phyloP scores from a whole-genome alignment of 2,113 vertebrate species.

The Elephas maximus region DNA sequence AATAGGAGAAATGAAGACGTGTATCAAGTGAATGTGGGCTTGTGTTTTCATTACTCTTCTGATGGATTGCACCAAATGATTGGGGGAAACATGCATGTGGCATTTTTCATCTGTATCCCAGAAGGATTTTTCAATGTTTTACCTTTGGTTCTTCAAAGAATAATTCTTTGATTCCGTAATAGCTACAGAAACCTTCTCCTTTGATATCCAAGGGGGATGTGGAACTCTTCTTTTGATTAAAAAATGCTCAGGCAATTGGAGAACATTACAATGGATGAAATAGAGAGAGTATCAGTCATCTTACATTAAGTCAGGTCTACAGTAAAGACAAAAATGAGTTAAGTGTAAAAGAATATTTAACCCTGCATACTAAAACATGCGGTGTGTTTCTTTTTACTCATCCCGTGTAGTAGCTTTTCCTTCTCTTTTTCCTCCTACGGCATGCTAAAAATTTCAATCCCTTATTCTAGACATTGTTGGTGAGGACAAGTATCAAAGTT shows the following conservation, averaged over 20 bases:
- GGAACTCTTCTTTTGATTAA: constrained; percentile 89
- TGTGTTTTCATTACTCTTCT: constrained; percentile 85
- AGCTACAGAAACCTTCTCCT: constrained; percentile 86
- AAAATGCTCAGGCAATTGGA: constrained; percentile 84
- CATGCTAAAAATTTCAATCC: not conserved
- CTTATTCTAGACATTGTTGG: not conserved
- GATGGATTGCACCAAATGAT: constrained; percentile 84
- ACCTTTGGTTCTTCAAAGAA: constrained; percentile 88
- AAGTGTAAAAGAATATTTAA: constrained; percentile 69
- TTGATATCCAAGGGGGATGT: constrained; percentile 86
- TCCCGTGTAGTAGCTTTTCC: not conserved
- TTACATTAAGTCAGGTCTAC: constrained; percentile 82
- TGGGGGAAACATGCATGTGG: constrained; percentile 78
- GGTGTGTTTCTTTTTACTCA: not conserved
- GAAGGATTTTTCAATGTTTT: constrained; percentile 87
- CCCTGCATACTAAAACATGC: constrained; percentile 69
- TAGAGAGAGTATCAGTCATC: constrained; percentile 78
- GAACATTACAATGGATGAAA: constrained; percentile 86
- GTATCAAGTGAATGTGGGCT: constrained; percentile 78
- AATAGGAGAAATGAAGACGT: constrained; percentile 77
- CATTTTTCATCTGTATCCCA: constrained; percentile 86
- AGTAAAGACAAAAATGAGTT: constrained; percentile 74
- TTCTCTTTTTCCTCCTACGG: not conserved
- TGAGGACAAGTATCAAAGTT: not conserved
- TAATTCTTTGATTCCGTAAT: constrained; percentile 89